These are phyloP conservation scores for Phylloscopus trochiloides DNA, from an alignment of 2,113 vertebrate species.

Conservation along the genomic window DNA sequence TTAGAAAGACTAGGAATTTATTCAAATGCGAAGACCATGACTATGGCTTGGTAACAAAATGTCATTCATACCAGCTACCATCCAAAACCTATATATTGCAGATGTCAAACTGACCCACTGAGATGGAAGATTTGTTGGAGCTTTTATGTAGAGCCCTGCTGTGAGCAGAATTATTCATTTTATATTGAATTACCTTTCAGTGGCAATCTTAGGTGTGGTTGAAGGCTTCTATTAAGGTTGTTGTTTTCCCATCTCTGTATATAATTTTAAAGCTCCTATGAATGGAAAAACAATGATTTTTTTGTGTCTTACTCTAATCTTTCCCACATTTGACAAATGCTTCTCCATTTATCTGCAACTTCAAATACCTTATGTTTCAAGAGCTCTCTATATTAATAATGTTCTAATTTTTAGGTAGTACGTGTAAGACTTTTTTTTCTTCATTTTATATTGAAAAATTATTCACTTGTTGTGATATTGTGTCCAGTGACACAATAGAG, in stretches of 20 bases:
- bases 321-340: not conserved
- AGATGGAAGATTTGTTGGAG: constrained; percentile 76
- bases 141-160: constrained; percentile 78
- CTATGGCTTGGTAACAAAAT: constrained; percentile 66
- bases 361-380: not conserved
- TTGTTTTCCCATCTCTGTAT: not conserved
- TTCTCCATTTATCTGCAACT: not conserved
- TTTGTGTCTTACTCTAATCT: not conserved
- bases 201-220: not conserved
- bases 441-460: not conserved
- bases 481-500: not conserved
- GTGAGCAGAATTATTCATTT: constrained; percentile 78
- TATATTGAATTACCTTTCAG: constrained; percentile 64
- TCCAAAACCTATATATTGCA: constrained; percentile 76
- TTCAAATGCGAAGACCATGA: constrained; percentile 65
- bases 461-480: not conserved
- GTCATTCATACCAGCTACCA: constrained; percentile 74
- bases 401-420: not conserved
- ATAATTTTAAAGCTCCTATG: not conserved
- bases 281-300: not conserved
- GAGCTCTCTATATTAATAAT: not conserved
- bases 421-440: not conserved
- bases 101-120: constrained; percentile 79
- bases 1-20: constrained; percentile 55
- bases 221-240: constrained; percentile 5